Conservation (phyloP, 2,113 vertebrate species). For the Gymnocephalus cernua region DNA sequence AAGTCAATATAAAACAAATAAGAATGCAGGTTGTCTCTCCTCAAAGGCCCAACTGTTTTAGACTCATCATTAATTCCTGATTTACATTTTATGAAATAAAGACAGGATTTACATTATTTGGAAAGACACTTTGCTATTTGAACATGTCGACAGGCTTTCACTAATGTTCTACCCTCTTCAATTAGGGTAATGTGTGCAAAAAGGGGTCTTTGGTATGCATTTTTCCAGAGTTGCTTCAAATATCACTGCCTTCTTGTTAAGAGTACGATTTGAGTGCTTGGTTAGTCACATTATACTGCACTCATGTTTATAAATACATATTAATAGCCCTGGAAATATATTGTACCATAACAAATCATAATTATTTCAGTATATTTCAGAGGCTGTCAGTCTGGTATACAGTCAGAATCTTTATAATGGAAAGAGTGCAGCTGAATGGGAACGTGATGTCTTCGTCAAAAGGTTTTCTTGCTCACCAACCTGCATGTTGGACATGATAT, state of each 20-base stretch:
- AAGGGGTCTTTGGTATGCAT: background rate
- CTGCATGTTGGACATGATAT: no score
- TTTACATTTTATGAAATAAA: constrained; percentile 5
- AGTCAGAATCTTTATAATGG: background rate
- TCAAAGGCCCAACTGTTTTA: background rate
- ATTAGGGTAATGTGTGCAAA: constrained; percentile 47
- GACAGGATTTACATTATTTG: constrained; percentile 13
- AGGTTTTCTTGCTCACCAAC: no score
- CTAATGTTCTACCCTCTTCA: constrained; percentile 19
- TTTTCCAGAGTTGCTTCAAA: constrained; percentile 24
- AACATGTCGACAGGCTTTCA: constrained; percentile 48
- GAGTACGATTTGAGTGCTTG: background rate
- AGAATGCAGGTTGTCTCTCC: background rate
- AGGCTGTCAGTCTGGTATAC: background rate
- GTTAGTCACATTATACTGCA: background rate
- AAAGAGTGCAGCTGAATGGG: background rate
- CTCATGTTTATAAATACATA: constrained; percentile 1
- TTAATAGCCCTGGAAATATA: background rate
- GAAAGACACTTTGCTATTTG: constrained; percentile 22
- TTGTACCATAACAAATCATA: background rate
- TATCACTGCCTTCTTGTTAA: constrained; percentile 21
- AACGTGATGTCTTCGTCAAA: no score
- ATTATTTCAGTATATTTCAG: background rate
- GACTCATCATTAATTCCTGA: background rate
- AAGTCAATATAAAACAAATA: background rate